Evolutionary conservation across 2,797 vertebrate genomes (phyloP), one percentile per base, ranked within the genome.

Genomic region (Macrochelys suwanniensis): DNA sequence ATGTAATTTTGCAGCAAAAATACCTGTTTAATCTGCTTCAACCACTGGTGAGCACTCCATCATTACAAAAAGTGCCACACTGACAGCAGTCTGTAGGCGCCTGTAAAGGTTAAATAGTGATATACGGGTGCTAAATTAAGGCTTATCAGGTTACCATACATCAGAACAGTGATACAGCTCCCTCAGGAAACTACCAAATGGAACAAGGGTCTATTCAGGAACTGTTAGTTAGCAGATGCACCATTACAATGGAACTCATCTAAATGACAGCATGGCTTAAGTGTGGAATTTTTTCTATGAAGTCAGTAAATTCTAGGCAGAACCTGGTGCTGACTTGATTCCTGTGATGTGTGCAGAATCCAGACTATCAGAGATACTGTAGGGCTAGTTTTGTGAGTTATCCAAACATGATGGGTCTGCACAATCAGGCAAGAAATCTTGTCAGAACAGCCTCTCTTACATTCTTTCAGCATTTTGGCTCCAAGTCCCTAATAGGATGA

Each of bases 151-250:
- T 97, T 94, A 93, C 94, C 47, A 2, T 97, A 93, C 93, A 97
- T 96, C 97, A 96, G 91, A 95, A 56, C 77, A 65, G 85, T 95
- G 98, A 98, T 98, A 98, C 98, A 83, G 31, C 42, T 96, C 96
- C 93, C 94, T 95, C 92, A 97, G 97, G 97, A 98, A 98, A 98
- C 87, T 89, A 89, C 94, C 95, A 97, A 94, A 96, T 76, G 71
- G 87, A 98, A 95, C 90, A 97, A 97, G 81, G 87, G 49, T 85
- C 95, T 97, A 97, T 98, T 98, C 94, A 98, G 96, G 97, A 98
- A 95, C 84, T 89, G 89, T 82, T 89, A 91, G 94, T 96, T 94
- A 95, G 90, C 89, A 98, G 97, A 98, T 97, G 98, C 19, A 94
- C 87, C 57, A 45, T 96, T 96, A 96, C 82, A 98, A 96, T 96